Evolutionary conservation across 1,140 invertebrate genomes (phyloP).

Genomic region (Lutraria rhynchaena): DNA sequence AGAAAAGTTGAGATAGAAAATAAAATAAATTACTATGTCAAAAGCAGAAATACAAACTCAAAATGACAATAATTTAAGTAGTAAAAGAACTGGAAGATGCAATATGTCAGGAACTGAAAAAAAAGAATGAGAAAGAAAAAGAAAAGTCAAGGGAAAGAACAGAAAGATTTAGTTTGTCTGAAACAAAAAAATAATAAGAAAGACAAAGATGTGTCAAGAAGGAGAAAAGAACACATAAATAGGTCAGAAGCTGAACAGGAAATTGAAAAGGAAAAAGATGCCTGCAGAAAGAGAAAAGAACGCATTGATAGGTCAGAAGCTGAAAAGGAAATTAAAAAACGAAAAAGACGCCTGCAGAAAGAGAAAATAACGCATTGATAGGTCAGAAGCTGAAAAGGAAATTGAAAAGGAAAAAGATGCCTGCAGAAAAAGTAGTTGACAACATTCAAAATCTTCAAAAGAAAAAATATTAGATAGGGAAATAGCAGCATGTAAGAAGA

Average conservation of each 20-base stretch:
- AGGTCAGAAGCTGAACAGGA: slow-evolving; percentile 32
- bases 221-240: slow-evolving; percentile 7
- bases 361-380: slow-evolving; percentile 6
- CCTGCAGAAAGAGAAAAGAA: slow-evolving; percentile 33
- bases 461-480: slow-evolving; percentile 13
- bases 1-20: not conserved
- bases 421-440: slow-evolving; percentile 38
- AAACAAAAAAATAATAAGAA: slow-evolving; percentile 24
- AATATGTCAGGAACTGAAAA: slow-evolving; percentile 7
- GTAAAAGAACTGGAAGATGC: not conserved
- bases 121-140: not conserved
- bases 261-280: slow-evolving; percentile 43
- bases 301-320: slow-evolving; percentile 9
- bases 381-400: slow-evolving; percentile 35
- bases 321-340: slow-evolving; percentile 36
- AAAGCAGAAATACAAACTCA: not conserved
- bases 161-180: not conserved
- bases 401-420: slow-evolving; percentile 43
- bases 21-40: not conserved
- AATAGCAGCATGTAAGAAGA: slow-evolving; percentile 16
- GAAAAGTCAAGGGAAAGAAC: not conserved
- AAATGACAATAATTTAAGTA: not conserved
- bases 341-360: slow-evolving; percentile 34
- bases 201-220: slow-evolving; percentile 33
- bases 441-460: slow-evolving; percentile 13